Evolutionary conservation across 2,113 vertebrate species (phyloP), one percentile per base, ranked within the genome.

Genomic region (Lynx canadensis): DNA sequence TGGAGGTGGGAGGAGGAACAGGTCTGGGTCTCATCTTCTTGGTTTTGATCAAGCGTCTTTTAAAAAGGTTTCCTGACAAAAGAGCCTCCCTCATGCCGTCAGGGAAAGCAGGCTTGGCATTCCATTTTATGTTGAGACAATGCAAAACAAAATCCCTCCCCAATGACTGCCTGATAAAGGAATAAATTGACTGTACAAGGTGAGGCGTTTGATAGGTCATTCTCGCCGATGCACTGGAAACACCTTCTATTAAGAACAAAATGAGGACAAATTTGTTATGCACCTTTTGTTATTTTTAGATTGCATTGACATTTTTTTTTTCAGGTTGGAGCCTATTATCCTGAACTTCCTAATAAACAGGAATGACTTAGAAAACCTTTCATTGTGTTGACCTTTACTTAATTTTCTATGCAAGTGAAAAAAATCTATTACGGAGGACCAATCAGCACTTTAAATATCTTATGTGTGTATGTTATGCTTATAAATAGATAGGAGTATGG

Each of bases 231-330:
- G 68, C 33, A 36, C 1, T 8, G 92, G 90, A 96, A 91, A 87
- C 79, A 90, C 89, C 95, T 98, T 97, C 92, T 93, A 97, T 84
- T 78, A 97, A 97, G 95, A 96, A 94, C 82, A 96, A 94, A 85
- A 95, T 97, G 97, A 98, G 57, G 97, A 94, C 97, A 88, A 82
- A 94, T 98, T 98, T 97, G 88, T 86, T 98, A 97, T 97, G 97
- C 60, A 52, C 97, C 92, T 94, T 97, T 97, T 95, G 88, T 81
- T 98, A 97, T 97, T 98, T 98, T 98, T 98, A 97, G 82, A 91
- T 74, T 66, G 92, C 73, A 69, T 93, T 74, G 71, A 90, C 87
- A 10, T 98, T 97, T 97, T 96, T 94, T 41, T 71, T 68, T 89
- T 16, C 85, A 0, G 76, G 65, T 97, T 96, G 95, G 80, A 87